These are phyloP conservation scores for Nemotelus pantherinus DNA, from an alignment of 2,888 invertebrate genomes.

Conservation along the genomic window DNA sequence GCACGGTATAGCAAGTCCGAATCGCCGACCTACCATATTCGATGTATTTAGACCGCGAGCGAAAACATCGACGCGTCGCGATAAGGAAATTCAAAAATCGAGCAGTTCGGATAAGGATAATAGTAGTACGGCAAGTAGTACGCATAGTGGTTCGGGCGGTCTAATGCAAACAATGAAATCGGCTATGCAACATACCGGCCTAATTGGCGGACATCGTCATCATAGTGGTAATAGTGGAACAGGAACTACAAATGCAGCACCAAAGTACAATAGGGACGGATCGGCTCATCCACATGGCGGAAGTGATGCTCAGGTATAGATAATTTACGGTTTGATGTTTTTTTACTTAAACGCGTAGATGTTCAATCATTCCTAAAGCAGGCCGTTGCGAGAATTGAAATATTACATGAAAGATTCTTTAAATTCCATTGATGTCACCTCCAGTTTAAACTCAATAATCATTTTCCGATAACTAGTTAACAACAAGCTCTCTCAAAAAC, in stretches of 20 bases:
- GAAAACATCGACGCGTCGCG: constrained; percentile 63
- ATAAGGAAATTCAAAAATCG: constrained; percentile 53
- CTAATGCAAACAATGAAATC: constrained; percentile 88
- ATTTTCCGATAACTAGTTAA: no score
- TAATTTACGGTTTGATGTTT: background rate
- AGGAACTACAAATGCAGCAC: constrained; percentile 53
- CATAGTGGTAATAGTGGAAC: constrained; percentile 46
- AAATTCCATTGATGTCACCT: no score
- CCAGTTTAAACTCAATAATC: no score
- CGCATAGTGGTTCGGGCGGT: constrained; percentile 54
- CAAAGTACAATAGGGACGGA: constrained; percentile 70
- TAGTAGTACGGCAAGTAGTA: constrained; percentile 60
- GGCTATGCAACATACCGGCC: constrained; percentile 72
- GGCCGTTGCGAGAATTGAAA: no score
- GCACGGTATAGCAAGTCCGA: constrained; percentile 72
- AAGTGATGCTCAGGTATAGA: constrained; percentile 66
- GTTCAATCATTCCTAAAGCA: no score
- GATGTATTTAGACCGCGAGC: constrained; percentile 83
- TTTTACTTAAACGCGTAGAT: background rate
- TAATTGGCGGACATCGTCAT: constrained; percentile 55
- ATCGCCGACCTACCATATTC: constrained; percentile 78
- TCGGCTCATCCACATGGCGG: constrained; percentile 78
- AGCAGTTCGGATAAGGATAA: constrained; percentile 56
- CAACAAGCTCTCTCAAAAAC: no score
- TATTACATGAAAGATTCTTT: no score